Conservation (phyloP, 2,888 invertebrate species). For the Syrista parreyssii region DNA sequence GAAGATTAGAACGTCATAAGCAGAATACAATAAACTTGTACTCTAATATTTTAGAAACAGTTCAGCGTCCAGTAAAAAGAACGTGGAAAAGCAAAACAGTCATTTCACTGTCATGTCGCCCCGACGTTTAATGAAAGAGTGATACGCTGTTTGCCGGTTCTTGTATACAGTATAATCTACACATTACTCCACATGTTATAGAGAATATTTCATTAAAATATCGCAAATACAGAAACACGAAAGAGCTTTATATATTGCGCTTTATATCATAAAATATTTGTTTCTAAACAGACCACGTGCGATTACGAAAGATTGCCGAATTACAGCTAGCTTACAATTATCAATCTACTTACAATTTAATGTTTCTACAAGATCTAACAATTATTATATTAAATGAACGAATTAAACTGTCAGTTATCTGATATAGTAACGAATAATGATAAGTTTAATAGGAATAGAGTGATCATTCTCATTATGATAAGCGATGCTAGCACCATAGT, state of each 20-base stretch:
- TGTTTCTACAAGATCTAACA: background rate
- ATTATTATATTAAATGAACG: background rate
- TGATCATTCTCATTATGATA: background rate
- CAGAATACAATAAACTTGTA: background rate
- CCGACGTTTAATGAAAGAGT: conserved; percentile 14
- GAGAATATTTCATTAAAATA: background rate
- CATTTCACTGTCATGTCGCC: background rate
- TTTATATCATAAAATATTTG: background rate
- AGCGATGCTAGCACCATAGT: background rate
- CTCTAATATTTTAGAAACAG: too few species aligned
- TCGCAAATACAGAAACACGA: background rate
- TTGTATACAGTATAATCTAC: background rate
- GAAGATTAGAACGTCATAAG: background rate
- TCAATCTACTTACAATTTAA: background rate
- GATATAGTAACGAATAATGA: background rate
- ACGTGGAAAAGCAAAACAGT: background rate
- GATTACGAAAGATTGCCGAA: background rate
- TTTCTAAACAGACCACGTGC: background rate
- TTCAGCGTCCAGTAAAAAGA: background rate
- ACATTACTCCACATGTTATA: background rate
- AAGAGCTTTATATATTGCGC: background rate
- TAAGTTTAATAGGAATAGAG: background rate
- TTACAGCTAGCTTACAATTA: background rate
- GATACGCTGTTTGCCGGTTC: conserved; percentile 17
- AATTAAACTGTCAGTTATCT: background rate